Conservation (phyloP, 1,140 invertebrate species). For the Drosophila auraria region DNA sequence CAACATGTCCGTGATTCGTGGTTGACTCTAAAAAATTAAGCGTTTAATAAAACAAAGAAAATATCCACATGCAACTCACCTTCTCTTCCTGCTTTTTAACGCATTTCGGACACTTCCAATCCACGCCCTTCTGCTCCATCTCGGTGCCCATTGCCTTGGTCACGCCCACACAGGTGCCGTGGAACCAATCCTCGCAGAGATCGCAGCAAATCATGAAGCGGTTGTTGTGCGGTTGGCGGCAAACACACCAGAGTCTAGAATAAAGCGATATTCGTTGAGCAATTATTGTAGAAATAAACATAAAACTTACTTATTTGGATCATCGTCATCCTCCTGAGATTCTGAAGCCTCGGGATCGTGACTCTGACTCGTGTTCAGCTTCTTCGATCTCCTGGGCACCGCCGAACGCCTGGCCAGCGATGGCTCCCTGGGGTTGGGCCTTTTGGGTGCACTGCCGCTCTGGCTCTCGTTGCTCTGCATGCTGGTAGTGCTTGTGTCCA, state of each 20-base stretch:
- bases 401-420: constrained; percentile 34
- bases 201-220: constrained; percentile 99
- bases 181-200: constrained; percentile 98
- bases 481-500: constrained; percentile 45
- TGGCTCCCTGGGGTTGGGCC: constrained; percentile 49
- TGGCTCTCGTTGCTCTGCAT: constrained; percentile 44
- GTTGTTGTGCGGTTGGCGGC: constrained; percentile 97
- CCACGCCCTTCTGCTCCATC: constrained; percentile 95
- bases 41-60: no score
- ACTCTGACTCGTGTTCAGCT: constrained; percentile 37
- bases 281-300: not conserved
- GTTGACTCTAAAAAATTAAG: constrained; percentile 56
- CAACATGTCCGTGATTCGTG: constrained; percentile 78
- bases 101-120: constrained; percentile 97
- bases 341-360: constrained; percentile 88
- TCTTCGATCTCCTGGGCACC: constrained; percentile 54
- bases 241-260: constrained; percentile 96
- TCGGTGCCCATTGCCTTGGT: constrained; percentile 95
- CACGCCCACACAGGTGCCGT: constrained; percentile 97
- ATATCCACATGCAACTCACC: constrained; percentile 22
- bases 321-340: constrained; percentile 93
- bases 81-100: constrained; percentile 86
- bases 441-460: not conserved
- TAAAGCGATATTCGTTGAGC: not conserved
- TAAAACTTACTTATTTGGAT: constrained; percentile 89